These are phyloP conservation scores for Nasonia giraulti DNA, from an alignment of 1,140 invertebrate species.

Conservation along the genomic window DNA sequence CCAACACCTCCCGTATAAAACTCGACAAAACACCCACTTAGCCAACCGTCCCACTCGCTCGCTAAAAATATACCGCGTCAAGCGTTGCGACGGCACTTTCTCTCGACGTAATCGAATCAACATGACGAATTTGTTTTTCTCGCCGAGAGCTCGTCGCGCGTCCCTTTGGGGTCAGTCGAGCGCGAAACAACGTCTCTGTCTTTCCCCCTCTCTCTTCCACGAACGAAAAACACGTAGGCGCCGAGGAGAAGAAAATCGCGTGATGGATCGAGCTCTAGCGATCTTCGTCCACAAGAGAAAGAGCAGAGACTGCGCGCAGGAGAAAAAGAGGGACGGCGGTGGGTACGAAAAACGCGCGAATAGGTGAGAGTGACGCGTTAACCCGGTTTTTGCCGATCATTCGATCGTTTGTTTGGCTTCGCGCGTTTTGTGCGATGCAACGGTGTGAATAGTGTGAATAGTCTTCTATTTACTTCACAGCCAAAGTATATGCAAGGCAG, in stretches of 20 bases:
- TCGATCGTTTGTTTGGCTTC: neutral
- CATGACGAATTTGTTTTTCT: conserved; percentile 38
- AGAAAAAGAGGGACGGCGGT: conserved; percentile 2
- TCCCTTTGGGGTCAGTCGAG: conserved; percentile 1
- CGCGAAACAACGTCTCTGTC: conserved; percentile 35
- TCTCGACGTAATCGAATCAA: conserved; percentile 34
- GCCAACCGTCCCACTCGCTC: neutral
- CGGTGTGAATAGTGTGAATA: neutral
- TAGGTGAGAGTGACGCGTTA: neutral
- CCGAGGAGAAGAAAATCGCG: conserved; percentile 27
- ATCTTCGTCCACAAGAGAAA: neutral
- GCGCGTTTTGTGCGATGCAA: neutral
- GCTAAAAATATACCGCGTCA: neutral
- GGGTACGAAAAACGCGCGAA: neutral
- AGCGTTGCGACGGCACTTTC: neutral
- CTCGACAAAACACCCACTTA: neutral
- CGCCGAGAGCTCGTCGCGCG: neutral
- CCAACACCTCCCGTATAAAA: neutral
- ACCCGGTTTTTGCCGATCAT: neutral
- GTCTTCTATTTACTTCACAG: no score
- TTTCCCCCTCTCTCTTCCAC: no score
- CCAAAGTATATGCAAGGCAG: no score
- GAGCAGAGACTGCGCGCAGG: conserved; percentile 23
- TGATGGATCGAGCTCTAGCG: conserved; percentile 32
- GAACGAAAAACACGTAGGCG: conserved; percentile 21